phyloP scores from a whole-genome alignment of 2,113 vertebrate species.

The Scomber japonicus region DNA sequence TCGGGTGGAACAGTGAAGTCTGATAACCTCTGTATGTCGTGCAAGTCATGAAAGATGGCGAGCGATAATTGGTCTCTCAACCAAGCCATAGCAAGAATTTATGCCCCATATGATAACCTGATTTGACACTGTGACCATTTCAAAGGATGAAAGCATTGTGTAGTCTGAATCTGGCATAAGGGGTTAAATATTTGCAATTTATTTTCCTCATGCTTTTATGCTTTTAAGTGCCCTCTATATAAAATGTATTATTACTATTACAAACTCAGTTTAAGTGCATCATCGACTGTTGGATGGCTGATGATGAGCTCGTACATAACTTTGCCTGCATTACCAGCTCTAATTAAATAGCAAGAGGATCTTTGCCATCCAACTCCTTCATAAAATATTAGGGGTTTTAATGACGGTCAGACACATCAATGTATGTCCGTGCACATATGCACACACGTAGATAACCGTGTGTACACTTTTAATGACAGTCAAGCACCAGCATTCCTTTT shows the following conservation, averaged over 20 bases:
- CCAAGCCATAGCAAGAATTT: too few species aligned
- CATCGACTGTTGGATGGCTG: conserved; percentile 25
- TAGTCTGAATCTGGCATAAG: not conserved
- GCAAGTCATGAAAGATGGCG: too few species aligned
- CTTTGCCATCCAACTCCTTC: conserved; percentile 55
- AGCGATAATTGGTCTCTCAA: too few species aligned
- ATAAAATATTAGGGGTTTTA: conserved; percentile 68
- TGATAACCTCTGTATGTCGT: too few species aligned
- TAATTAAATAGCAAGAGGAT: conserved; percentile 53
- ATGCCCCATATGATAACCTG: too few species aligned
- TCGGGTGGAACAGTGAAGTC: not conserved
- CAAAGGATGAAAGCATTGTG: not conserved
- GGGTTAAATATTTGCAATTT: not conserved
- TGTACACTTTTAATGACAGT: conserved; percentile 70
- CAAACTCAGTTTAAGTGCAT: conserved; percentile 32
- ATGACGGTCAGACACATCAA: conserved; percentile 48
- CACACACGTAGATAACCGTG: conserved; percentile 27
- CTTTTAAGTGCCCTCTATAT: conserved; percentile 23
- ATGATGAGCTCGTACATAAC: conserved; percentile 11
- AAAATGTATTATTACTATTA: not conserved
- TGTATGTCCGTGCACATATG: not conserved
- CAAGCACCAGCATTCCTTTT: conserved; percentile 68
- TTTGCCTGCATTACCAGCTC: conserved; percentile 44
- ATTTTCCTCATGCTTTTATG: not conserved
- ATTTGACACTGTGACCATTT: too few species aligned